Percentiles rank a stretch among this genome's conserved stretches.
Conservation (phyloP, 2,888 invertebrate genomes). For the Nomada hirtipes region DNA sequence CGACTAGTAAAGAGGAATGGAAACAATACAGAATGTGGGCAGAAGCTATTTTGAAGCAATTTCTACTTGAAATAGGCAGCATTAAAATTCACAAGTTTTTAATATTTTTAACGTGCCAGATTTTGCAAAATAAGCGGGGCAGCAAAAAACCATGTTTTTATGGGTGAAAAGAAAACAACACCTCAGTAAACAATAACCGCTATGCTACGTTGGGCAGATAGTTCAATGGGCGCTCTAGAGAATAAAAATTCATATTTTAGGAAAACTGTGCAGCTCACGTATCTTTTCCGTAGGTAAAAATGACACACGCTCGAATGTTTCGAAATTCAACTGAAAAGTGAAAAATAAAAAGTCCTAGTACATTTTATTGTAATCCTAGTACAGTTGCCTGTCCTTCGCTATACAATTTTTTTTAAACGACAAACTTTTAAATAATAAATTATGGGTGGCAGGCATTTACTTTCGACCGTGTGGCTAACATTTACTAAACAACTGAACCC, state of each 20-base stretch:
- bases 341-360: not conserved
- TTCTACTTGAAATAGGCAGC: not conserved
- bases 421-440: no score
- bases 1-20: no score
- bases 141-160: conserved; percentile 13
- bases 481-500: no score
- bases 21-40: no score
- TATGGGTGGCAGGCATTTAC: no score
- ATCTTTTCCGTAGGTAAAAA: not conserved
- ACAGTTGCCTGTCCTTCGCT: no score
- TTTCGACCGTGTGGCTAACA: no score
- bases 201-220: conserved; percentile 1
- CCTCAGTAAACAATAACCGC: conserved; percentile 12
- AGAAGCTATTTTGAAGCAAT: not conserved
- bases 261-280: not conserved
- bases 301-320: not conserved
- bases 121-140: conserved; percentile 1
- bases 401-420: no score
- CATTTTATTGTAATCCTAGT: no score
- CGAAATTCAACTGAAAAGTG: not conserved
- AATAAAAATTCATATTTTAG: conserved; percentile 12
- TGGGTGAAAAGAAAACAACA: conserved; percentile 2
- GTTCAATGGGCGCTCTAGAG: conserved; percentile 1
- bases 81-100: not conserved
- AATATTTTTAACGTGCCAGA: not conserved